phyloP scores from a whole-genome alignment of 2,113 vertebrate genomes.

The Globicephala melas region DNA sequence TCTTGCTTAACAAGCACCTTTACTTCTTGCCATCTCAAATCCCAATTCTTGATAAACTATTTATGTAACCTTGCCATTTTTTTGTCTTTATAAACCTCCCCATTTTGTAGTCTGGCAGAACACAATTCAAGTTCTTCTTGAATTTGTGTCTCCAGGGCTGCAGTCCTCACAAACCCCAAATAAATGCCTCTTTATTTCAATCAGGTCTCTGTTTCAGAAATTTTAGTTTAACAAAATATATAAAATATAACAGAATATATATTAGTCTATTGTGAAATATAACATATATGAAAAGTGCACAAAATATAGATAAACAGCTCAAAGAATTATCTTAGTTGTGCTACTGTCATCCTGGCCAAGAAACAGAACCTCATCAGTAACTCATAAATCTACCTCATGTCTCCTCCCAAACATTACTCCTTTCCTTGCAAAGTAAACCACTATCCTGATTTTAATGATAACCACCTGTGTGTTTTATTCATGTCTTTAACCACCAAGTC shows the following conservation, averaged over 20 bases:
- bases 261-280: neutral
- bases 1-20: neutral
- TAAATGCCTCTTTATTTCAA: neutral
- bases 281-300: neutral
- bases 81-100: neutral
- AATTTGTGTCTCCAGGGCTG: neutral
- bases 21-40: neutral
- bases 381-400: too few species aligned
- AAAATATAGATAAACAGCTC: neutral
- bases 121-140: neutral
- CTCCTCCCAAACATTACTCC: neutral
- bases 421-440: neutral
- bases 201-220: neutral
- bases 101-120: neutral
- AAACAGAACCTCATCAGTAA: neutral
- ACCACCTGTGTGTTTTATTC: neutral
- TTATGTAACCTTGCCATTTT: neutral
- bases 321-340: neutral
- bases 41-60: neutral
- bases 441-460: neutral
- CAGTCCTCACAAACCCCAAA: neutral
- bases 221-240: neutral
- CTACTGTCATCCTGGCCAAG: neutral
- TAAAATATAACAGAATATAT: neutral
- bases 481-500: neutral